phyloP scores from a whole-genome alignment of 2,797 vertebrate genomes.

The Oceanodroma leucorhoa region DNA sequence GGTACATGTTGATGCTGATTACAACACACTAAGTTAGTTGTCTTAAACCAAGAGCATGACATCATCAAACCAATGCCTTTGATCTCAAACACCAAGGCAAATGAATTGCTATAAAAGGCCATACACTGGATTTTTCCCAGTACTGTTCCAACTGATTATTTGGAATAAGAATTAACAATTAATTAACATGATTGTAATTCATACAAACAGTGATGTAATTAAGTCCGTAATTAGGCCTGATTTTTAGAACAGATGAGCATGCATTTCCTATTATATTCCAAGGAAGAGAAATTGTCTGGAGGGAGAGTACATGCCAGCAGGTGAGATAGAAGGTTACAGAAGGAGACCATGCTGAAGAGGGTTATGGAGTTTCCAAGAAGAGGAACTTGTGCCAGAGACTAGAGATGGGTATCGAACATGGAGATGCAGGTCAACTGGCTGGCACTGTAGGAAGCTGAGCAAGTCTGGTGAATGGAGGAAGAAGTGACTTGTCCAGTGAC shows the following conservation, averaged over 20 bases:
- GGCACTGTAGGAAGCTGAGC: not conserved
- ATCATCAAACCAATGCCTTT: conserved; percentile 4
- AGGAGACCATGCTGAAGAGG: not conserved
- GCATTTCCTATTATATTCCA: not conserved
- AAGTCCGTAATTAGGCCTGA: not conserved
- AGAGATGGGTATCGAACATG: not conserved
- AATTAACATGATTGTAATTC: not conserved
- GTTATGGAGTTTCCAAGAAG: not conserved
- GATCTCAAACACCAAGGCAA: not conserved
- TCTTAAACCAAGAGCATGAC: not conserved
- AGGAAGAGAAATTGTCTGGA: not conserved
- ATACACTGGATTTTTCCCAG: not conserved
- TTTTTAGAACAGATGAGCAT: not conserved
- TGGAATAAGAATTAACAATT: not conserved
- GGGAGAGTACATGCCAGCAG: accelerated
- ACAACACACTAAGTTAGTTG: not conserved
- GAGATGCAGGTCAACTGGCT: not conserved
- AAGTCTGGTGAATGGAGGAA: not conserved
- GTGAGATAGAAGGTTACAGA: not conserved
- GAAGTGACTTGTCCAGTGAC: not conserved
- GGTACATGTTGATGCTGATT: not conserved
- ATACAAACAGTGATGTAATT: not conserved
- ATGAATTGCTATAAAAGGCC: not conserved
- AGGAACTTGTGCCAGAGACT: not conserved
- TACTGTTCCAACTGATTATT: not conserved